A percentile compares a stretch with the other conserved stretches of the same genome.
phyloP scores from a whole-genome alignment of 2,113 vertebrate species.

The Empidonax traillii region DNA sequence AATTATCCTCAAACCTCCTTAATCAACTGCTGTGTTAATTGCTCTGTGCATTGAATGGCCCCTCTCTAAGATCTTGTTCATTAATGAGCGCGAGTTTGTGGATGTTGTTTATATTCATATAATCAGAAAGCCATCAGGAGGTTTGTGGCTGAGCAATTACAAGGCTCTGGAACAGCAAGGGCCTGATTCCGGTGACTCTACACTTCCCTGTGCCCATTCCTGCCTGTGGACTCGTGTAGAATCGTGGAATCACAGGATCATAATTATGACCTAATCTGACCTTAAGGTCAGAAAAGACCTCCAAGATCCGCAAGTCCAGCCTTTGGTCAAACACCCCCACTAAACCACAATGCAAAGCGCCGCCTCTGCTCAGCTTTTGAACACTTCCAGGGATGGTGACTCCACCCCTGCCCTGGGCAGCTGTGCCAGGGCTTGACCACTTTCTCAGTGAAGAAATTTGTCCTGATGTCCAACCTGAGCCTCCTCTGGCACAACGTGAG shows the following conservation, averaged over 20 bases:
- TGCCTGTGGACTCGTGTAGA: background rate
- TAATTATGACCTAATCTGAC: background rate
- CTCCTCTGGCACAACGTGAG: background rate
- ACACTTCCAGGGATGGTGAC: background rate
- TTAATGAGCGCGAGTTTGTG: background rate
- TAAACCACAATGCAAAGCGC: background rate
- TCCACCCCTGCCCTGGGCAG: background rate
- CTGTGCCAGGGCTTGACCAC: background rate
- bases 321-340: background rate
- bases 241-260: background rate
- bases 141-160: background rate
- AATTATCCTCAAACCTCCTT: background rate
- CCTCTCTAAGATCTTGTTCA: constrained; percentile 13
- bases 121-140: background rate
- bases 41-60: constrained; percentile 42
- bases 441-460: background rate
- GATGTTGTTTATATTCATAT: background rate
- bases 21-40: constrained; percentile 57
- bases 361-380: background rate
- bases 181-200: background rate
- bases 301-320: background rate
- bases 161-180: background rate
- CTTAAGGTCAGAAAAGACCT: background rate
- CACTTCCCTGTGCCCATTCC: background rate
- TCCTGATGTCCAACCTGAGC: background rate